Conservation (phyloP, 2,113 vertebrate species). For the Sapayoa aenigma region DNA sequence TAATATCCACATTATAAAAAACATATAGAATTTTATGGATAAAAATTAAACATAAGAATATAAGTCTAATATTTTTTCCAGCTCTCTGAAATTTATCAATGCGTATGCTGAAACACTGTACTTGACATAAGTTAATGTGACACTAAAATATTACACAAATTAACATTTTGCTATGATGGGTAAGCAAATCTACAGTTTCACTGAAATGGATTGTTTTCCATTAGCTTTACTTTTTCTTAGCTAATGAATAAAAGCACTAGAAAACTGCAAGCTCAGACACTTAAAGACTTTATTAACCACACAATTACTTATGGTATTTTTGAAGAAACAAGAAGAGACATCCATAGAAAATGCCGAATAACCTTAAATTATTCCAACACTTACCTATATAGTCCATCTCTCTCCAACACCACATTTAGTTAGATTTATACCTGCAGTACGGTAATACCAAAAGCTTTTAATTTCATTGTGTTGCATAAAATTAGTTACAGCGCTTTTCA, state of each 20-base stretch:
- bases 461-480: slow-evolving; percentile 57
- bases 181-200: slow-evolving; percentile 5
- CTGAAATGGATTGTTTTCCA: neutral
- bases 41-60: neutral
- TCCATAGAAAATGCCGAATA: neutral
- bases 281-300: neutral
- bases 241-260: slow-evolving; percentile 12
- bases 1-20: neutral
- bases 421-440: slow-evolving; percentile 44
- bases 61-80: neutral
- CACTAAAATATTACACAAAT: neutral
- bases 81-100: neutral
- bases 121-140: neutral
- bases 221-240: slow-evolving; percentile 22
- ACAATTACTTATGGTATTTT: neutral
- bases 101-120: neutral
- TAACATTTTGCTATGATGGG: slow-evolving; percentile 2
- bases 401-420: neutral
- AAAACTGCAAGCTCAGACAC: slow-evolving; percentile 31
- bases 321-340: slow-evolving; percentile 20
- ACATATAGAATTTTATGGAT: neutral
- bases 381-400: slow-evolving; percentile 12
- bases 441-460: slow-evolving; percentile 39
- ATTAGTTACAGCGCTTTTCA: slow-evolving; percentile 37
- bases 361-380: slow-evolving; percentile 33